A percentile compares a stretch with the other conserved stretches of the same genome.
Conservation (phyloP, 2,113 vertebrate genomes). For the Colossoma macropomum region DNA sequence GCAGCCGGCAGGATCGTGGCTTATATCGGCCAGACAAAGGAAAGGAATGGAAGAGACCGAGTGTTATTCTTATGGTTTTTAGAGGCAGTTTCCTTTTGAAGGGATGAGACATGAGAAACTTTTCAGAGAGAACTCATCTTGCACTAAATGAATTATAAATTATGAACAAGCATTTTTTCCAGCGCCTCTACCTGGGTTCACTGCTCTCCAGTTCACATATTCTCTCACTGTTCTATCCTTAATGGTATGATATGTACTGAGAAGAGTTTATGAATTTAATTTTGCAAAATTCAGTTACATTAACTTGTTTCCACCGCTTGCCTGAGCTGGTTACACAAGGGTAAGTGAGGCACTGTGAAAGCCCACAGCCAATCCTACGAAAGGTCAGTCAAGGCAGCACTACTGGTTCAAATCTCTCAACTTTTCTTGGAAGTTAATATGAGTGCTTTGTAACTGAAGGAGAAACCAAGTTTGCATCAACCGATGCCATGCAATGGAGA, state of each 20-base stretch:
- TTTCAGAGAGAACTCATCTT: neutral
- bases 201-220: neutral
- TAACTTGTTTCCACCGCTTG: conserved; percentile 60
- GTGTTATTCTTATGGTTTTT: neutral
- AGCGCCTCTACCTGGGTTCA: neutral
- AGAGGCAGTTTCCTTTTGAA: neutral
- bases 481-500: neutral
- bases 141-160: neutral
- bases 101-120: no score
- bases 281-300: neutral
- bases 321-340: conserved; percentile 65
- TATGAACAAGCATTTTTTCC: neutral
- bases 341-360: conserved; percentile 1
- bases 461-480: neutral
- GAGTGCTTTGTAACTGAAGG: conserved; percentile 14
- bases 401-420: neutral
- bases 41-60: neutral
- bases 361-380: neutral
- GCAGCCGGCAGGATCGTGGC: conserved; percentile 7
- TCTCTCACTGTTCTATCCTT: neutral
- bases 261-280: neutral
- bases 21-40: conserved; percentile 8
- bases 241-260: neutral
- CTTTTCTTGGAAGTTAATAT: conserved; percentile 8
- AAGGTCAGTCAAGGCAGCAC: conserved; percentile 24